Evolutionary conservation across 2,888 invertebrate species (phyloP).

Genomic region (Phyllotreta striolata): DNA sequence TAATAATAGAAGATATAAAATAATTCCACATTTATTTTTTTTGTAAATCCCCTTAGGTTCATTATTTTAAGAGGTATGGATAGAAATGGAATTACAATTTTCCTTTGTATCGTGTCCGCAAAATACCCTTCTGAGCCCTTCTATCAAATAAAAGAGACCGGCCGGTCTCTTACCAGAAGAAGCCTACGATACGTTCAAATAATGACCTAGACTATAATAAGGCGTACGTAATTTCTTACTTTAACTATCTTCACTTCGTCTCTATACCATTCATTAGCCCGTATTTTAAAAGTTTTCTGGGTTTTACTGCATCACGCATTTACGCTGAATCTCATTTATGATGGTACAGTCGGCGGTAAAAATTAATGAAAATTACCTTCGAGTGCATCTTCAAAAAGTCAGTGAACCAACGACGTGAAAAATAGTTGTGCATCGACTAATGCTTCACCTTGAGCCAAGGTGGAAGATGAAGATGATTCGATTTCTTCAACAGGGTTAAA

Average conservation of each 20-base stretch:
- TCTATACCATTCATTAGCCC: constrained; percentile 35
- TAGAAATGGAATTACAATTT: constrained; percentile 30
- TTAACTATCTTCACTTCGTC: constrained; percentile 29
- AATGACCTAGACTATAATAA: constrained; percentile 37
- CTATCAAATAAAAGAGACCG: constrained; percentile 21
- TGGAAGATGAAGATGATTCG: no score
- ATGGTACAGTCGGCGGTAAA: constrained; percentile 29
- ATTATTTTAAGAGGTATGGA: constrained; percentile 17
- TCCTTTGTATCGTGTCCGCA: constrained; percentile 22
- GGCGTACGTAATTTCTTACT: constrained; percentile 35
- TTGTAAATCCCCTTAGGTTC: constrained; percentile 13
- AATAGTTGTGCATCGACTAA: constrained; percentile 23
- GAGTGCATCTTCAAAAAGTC: constrained; percentile 32
- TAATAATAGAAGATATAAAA: not conserved
- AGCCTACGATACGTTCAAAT: constrained; percentile 24
- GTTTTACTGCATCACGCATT: constrained; percentile 37
- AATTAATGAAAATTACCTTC: constrained; percentile 33
- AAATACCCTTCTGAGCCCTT: constrained; percentile 21
- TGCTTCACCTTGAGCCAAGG: constrained; percentile 20
- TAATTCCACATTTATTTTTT: no score
- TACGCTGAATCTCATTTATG: constrained; percentile 37
- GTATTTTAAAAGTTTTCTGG: constrained; percentile 33
- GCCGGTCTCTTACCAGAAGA: constrained; percentile 27
- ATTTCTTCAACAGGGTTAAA: no score
- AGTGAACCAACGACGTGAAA: constrained; percentile 30